These are phyloP conservation scores for Gobio gobio DNA, from an alignment of 2,113 vertebrate species.

Conservation along the genomic window DNA sequence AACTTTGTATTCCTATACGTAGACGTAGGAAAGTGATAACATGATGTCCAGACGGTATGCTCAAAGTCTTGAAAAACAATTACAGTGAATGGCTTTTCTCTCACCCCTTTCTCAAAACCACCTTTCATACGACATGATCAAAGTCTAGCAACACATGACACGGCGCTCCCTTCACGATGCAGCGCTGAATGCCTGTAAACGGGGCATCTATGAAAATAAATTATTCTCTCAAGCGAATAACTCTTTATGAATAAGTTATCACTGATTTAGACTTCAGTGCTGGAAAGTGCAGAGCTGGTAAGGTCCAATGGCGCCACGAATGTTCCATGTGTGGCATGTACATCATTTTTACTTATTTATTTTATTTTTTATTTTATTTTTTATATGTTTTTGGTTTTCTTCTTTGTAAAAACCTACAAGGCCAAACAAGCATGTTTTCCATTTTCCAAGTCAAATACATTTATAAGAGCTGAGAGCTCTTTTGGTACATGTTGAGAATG, in stretches of 20 bases:
- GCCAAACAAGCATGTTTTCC: neutral
- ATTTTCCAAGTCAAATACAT: neutral
- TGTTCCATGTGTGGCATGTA: neutral
- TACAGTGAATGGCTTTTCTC: constrained; percentile 63
- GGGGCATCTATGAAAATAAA: constrained; percentile 75
- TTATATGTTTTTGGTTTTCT: neutral
- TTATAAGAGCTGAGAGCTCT: neutral
- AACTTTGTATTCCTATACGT: too few species aligned
- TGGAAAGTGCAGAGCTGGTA: constrained; percentile 52
- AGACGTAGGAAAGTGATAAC: constrained; percentile 59
- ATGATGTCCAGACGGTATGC: constrained; percentile 67
- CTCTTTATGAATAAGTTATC: constrained; percentile 79
- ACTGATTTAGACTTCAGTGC: constrained; percentile 71
- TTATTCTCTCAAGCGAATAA: constrained; percentile 77
- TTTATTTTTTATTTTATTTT: neutral
- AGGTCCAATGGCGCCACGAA: constrained; percentile 37
- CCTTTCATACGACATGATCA: constrained; percentile 75
- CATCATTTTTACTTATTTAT: neutral
- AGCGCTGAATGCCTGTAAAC: constrained; percentile 68
- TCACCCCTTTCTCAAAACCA: constrained; percentile 64
- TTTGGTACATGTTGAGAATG: neutral
- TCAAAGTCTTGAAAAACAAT: constrained; percentile 71
- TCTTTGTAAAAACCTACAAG: neutral
- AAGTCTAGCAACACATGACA: constrained; percentile 70
- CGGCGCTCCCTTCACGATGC: constrained; percentile 69